These are phyloP conservation scores for Microcebus lehilahytsara DNA, from an alignment of 2,113 vertebrate species.

Conservation along the genomic window DNA sequence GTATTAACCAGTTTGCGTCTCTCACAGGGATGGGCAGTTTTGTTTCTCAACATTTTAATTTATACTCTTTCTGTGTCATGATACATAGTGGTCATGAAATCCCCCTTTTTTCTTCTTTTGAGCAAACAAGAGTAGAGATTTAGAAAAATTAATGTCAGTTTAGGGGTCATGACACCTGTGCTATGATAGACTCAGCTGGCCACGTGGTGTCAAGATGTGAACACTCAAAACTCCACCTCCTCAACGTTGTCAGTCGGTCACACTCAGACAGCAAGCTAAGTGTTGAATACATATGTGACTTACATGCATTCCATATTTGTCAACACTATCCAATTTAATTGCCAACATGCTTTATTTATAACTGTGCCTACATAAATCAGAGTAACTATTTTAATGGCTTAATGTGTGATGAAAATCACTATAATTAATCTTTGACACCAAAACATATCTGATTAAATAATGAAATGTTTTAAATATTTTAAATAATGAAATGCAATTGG, in stretches of 20 bases:
- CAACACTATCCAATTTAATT: background rate
- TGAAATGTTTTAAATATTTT: background rate
- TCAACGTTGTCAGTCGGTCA: background rate
- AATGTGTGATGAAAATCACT: background rate
- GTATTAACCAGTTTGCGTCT: background rate
- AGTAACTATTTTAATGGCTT: background rate
- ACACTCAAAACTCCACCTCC: background rate
- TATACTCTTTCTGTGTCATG: background rate
- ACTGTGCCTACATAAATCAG: background rate
- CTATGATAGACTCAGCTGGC: no score
- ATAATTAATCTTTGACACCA: background rate
- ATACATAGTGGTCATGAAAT: background rate
- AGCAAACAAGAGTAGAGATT: background rate
- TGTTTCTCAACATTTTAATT: background rate
- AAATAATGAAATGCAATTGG: background rate
- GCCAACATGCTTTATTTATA: background rate
- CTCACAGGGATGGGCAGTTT: background rate
- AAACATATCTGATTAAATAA: background rate
- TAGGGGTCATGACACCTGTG: background rate
- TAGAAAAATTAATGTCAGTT: background rate
- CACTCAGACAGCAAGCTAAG: background rate
- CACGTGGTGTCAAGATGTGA: background rate
- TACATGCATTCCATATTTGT: background rate
- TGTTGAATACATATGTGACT: background rate
- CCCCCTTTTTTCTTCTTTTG: background rate